These are phyloP conservation scores for Calliopsis andreniformis DNA, from an alignment of 1,140 invertebrate species.

Conservation along the genomic window DNA sequence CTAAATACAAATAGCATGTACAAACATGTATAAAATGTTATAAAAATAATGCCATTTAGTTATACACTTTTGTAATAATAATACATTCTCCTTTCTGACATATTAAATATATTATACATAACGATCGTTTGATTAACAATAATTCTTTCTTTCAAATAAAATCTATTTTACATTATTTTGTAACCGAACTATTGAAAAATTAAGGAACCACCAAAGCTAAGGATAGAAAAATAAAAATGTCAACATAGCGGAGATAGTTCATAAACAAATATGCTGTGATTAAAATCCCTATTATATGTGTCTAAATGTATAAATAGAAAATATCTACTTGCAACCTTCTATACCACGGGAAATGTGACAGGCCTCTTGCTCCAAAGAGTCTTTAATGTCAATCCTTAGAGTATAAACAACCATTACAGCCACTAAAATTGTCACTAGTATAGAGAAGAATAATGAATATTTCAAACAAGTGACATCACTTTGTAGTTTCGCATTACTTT, in stretches of 20 bases:
- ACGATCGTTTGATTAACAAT: neutral
- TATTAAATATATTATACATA: constrained; percentile 17
- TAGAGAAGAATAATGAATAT: constrained; percentile 72
- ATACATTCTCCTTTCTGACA: constrained; percentile 7
- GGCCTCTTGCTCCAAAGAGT: constrained; percentile 42
- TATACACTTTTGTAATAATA: constrained; percentile 32
- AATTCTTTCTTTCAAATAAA: constrained; percentile 8
- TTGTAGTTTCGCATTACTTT: constrained; percentile 70
- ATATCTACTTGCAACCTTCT: constrained; percentile 18
- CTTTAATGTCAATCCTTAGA: constrained; percentile 64
- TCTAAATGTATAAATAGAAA: neutral
- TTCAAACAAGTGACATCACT: constrained; percentile 72
- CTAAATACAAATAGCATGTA: constrained; percentile 12
- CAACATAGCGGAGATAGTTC: neutral
- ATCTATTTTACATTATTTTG: constrained; percentile 10
- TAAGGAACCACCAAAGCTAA: neutral
- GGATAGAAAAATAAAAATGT: neutral
- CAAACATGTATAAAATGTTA: constrained; percentile 35
- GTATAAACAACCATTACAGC: constrained; percentile 67
- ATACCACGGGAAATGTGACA: constrained; percentile 47
- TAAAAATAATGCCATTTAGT: constrained; percentile 41
- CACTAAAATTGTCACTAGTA: constrained; percentile 71
- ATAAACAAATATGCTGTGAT: constrained; percentile 17
- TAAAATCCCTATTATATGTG: constrained; percentile 1
- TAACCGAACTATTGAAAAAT: neutral